A percentile compares a stretch with the other conserved stretches of the same genome.
Evolutionary conservation across 2,888 invertebrate species (phyloP).

Genomic region (Netelia fuscicornis): DNA sequence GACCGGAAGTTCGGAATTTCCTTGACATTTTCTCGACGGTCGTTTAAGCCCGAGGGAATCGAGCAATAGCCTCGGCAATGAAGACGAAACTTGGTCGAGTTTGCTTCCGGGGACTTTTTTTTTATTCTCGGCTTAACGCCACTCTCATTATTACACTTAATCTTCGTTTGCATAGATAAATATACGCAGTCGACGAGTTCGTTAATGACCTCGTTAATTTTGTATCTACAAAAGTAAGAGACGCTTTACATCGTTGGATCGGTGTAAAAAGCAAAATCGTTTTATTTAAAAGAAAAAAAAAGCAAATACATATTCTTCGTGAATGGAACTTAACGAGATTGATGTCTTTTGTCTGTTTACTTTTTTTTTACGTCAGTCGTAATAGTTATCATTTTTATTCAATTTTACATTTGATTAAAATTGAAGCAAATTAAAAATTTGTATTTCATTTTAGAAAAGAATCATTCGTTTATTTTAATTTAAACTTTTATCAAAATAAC

Average conservation of each 20-base stretch:
- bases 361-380: no score
- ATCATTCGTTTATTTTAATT: no score
- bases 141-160: not conserved
- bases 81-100: conserved; percentile 41
- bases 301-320: not conserved
- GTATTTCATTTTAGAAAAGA: no score
- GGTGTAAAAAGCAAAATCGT: not conserved
- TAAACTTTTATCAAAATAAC: no score
- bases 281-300: not conserved
- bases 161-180: not conserved
- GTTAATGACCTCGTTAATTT: conserved; percentile 28
- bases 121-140: conserved; percentile 18
- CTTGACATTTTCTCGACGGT: conserved; percentile 3
- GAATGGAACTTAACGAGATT: no score
- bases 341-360: no score
- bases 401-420: no score
- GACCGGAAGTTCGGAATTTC: conserved; percentile 25
- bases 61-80: conserved; percentile 25
- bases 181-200: not conserved
- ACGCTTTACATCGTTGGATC: no score
- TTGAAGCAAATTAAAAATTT: no score
- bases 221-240: not conserved
- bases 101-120: conserved; percentile 39
- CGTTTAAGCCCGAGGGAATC: not conserved
- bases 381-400: no score